Base-by-base conservation (phyloP, 1,140 invertebrate genomes). In the Hirudo medicinalis region DNA sequence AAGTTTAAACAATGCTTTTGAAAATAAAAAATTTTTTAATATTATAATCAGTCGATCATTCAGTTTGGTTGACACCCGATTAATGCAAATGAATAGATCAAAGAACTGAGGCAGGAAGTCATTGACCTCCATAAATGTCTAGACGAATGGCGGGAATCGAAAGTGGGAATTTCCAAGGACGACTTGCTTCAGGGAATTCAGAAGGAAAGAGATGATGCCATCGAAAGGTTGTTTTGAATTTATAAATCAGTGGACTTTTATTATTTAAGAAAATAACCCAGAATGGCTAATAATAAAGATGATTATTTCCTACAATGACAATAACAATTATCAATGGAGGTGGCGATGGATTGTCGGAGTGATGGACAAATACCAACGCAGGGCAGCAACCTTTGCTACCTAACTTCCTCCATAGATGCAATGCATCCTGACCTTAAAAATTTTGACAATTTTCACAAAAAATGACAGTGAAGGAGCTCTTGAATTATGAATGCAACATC, bases 161-260 rank as follows among this genome's bases (percentile, higher is more conserved):
- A 63, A 63, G 22, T 63, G 57, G 57, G 57, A 11, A 63, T 63
- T 63, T 63, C 22, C 57, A 63, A 25, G 57, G 29, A 25, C 57
- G 22, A 63, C 22, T 3, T 63, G 29, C 29, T 25, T 22, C 29
- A 11, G 57, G 29, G 29, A 63, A 32, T 63, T 63, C 57, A 63
- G 29, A 22, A 25, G 3, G 57, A 63, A n/a, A 63, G 57, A n/a
- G 57, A 63, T 15, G 29, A 22, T 9, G 57, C 57, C 57, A 63
- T 63, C 9, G 57, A 22, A 63, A 63, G 43, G 43, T 49, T 17
- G 15, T 11, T 49, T 49, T 49, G 11, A 49, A 13, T 49, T 49
- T 49, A 11, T 15, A 13, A 49, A 49, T 49, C 43, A 40, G 4
- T 40, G 40, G 11, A 40, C 40, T 40, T 40, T 40, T 11, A 13